These are phyloP conservation scores for Illadopsis cleaveri DNA, from an alignment of 2,113 vertebrate genomes.

Conservation along the genomic window DNA sequence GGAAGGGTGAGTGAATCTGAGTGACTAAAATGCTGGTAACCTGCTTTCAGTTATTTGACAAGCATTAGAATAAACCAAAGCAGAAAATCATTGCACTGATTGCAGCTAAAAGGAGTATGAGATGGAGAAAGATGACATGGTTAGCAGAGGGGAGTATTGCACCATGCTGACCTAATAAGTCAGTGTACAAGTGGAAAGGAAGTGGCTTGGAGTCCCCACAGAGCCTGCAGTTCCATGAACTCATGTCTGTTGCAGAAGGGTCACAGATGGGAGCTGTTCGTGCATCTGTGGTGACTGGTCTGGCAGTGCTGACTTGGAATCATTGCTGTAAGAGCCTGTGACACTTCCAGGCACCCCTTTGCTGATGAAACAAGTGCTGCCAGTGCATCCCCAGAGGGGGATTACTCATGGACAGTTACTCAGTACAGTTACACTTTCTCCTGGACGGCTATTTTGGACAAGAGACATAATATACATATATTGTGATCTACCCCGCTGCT, in stretches of 20 bases:
- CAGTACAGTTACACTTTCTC: background rate
- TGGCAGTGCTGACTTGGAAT: background rate
- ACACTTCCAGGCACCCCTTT: background rate
- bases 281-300: background rate
- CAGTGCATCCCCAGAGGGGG: background rate
- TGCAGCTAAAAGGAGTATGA: background rate
- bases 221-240: background rate
- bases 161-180: background rate
- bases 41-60: background rate
- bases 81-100: background rate
- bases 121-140: background rate
- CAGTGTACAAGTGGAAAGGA: background rate
- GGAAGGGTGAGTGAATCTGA: background rate
- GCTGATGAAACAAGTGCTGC: background rate
- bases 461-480: background rate
- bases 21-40: background rate
- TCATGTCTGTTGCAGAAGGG: background rate
- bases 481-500: background rate
- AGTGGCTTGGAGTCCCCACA: background rate
- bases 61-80: background rate
- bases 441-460: background rate
- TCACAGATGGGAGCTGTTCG: background rate
- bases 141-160: background rate
- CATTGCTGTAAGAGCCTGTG: background rate
- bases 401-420: background rate